Conservation (phyloP, 2,113 vertebrate species). For the Pampusana beccarii region DNA sequence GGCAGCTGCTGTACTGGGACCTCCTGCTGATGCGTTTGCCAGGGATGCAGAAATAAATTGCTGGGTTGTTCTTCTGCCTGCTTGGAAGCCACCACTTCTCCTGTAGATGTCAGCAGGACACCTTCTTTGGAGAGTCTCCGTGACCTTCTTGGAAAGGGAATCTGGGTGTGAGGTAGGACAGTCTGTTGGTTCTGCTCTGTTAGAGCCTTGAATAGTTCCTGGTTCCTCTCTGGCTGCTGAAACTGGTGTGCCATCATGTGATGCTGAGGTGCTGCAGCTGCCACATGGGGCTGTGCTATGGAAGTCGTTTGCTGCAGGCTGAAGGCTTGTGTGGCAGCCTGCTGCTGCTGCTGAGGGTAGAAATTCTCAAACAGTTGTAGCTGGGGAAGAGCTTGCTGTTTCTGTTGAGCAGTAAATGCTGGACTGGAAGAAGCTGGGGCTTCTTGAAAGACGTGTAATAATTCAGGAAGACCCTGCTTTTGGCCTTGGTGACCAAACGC, state of each 20-base stretch:
- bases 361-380: conserved; percentile 83
- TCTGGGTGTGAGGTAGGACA: conserved; percentile 80
- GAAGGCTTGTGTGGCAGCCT: conserved; percentile 71
- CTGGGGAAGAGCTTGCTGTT: conserved; percentile 77
- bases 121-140: conserved; percentile 94
- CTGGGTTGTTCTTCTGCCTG: conserved; percentile 70
- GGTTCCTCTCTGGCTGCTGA: conserved; percentile 79
- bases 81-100: conserved; percentile 70
- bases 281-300: conserved; percentile 75
- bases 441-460: conserved; percentile 89
- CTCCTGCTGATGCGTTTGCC: conserved; percentile 73
- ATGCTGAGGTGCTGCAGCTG: conserved; percentile 80
- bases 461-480: conserved; percentile 84
- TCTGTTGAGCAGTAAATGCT: conserved; percentile 70
- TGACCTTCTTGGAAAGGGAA: conserved; percentile 87
- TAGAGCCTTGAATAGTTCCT: conserved; percentile 77
- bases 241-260: conserved; percentile 76
- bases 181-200: conserved; percentile 80
- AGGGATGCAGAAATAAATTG: conserved; percentile 76
- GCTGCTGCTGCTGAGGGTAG: conserved; percentile 82
- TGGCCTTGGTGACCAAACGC: conserved; percentile 92
- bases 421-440: conserved; percentile 72
- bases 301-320: conserved; percentile 66
- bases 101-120: conserved; percentile 74
- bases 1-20: conserved; percentile 65